These are phyloP conservation scores for Drosophila seguyi DNA, from an alignment of 1,140 invertebrate species.

Conservation along the genomic window DNA sequence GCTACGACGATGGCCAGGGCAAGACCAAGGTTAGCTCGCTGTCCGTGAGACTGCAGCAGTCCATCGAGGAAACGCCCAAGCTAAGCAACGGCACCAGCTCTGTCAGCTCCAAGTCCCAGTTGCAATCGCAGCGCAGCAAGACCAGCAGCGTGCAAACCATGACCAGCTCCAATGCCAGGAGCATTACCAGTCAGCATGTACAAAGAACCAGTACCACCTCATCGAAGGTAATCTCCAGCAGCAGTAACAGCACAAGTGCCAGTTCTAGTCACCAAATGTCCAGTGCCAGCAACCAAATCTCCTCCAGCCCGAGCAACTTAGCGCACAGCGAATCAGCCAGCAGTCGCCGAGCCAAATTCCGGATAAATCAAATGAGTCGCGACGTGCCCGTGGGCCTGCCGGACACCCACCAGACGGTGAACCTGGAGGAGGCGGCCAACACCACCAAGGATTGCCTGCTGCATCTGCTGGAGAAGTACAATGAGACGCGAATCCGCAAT, in stretches of 20 bases:
- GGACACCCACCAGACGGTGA: conserved; percentile 87
- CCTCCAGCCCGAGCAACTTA: conserved; percentile 32
- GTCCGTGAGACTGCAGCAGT: conserved; percentile 74
- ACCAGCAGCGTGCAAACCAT: conserved; percentile 54
- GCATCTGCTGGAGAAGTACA: conserved; percentile 91
- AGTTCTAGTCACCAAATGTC: conserved; percentile 23
- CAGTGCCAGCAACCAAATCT: conserved; percentile 21
- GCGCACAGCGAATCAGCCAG: conserved; percentile 68
- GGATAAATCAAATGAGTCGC: conserved; percentile 87
- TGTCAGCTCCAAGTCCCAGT: conserved; percentile 31
- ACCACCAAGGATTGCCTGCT: conserved; percentile 90
- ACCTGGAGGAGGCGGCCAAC: conserved; percentile 87
- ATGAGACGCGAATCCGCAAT: conserved; percentile 86
- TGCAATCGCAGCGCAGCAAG: conserved; percentile 40
- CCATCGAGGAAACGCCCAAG: conserved; percentile 82
- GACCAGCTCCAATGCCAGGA: conserved; percentile 58
- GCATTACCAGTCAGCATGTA: conserved; percentile 46
- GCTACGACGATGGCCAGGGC: conserved; percentile 41
- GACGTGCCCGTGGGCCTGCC: conserved; percentile 88
- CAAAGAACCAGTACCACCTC: conserved; percentile 38
- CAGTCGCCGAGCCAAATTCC: conserved; percentile 86
- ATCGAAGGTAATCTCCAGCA: conserved; percentile 68
- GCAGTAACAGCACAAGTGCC: conserved; percentile 23
- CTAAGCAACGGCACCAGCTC: conserved; percentile 63
- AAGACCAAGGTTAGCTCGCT: conserved; percentile 65